These are phyloP conservation scores for Stenodema calcarata DNA, from an alignment of 2,888 invertebrate species.

Conservation along the genomic window DNA sequence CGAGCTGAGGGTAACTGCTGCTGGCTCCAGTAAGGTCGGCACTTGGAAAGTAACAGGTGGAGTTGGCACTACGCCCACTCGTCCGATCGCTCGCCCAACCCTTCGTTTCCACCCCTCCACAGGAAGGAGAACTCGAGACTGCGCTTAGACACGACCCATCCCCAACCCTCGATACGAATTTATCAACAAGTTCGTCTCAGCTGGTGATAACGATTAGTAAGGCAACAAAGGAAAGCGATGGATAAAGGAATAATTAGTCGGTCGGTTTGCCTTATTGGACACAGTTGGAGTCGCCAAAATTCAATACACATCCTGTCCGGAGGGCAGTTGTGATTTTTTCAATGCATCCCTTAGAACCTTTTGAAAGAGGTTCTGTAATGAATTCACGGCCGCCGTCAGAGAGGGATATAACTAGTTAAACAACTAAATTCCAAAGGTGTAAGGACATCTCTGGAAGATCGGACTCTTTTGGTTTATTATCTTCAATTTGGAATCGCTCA, in stretches of 20 bases:
- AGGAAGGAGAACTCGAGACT: background rate
- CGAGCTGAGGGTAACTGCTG: background rate
- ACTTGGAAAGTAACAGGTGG: conserved; percentile 23
- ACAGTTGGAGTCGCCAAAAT: no score
- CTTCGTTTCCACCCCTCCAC: background rate
- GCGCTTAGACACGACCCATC: background rate
- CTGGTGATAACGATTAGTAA: background rate
- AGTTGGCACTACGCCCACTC: background rate
- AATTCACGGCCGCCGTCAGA: no score
- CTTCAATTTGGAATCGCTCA: no score
- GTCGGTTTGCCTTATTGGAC: no score
- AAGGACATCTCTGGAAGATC: no score
- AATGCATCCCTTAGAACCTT: no score
- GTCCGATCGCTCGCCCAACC: background rate
- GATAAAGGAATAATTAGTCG: background rate
- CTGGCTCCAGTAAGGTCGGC: background rate
- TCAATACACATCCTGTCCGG: no score
- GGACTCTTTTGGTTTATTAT: no score
- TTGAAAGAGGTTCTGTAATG: no score
- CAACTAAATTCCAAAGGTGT: no score
- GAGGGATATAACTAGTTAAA: no score
- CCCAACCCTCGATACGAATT: background rate
- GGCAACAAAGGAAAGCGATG: background rate
- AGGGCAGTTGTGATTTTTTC: no score
- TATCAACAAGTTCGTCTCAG: background rate